These are phyloP conservation scores for Busseola fusca DNA, from an alignment of 2,888 invertebrate species.

Conservation along the genomic window DNA sequence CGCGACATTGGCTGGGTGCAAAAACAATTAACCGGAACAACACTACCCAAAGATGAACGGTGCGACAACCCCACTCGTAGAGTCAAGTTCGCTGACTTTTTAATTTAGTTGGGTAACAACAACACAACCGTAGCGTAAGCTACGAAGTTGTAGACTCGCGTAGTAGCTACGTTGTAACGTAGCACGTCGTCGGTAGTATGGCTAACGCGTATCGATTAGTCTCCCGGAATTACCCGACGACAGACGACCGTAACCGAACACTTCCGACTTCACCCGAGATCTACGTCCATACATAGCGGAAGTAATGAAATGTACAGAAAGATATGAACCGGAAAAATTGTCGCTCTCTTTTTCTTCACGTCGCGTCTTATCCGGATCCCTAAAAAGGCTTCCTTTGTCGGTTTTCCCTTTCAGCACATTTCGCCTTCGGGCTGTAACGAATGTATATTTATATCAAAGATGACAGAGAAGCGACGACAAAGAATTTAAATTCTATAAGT, in stretches of 20 bases:
- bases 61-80: conserved; percentile 61
- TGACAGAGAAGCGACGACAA: conserved; percentile 56
- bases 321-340: conserved; percentile 89
- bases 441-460: conserved; percentile 74
- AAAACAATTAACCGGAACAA: conserved; percentile 65
- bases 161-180: conserved; percentile 80
- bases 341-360: conserved; percentile 85
- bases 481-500: conserved; percentile 60
- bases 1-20: conserved; percentile 61
- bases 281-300: conserved; percentile 85
- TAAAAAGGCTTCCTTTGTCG: conserved; percentile 80
- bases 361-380: conserved; percentile 79
- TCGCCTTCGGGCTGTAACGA: conserved; percentile 71
- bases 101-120: conserved; percentile 69
- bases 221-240: conserved; percentile 73
- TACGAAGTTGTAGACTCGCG: conserved; percentile 79
- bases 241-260: conserved; percentile 73
- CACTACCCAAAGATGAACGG: conserved; percentile 55
- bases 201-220: conserved; percentile 85
- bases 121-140: conserved; percentile 77
- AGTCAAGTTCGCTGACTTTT: conserved; percentile 75
- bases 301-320: conserved; percentile 88
- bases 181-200: conserved; percentile 77
- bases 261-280: conserved; percentile 72
- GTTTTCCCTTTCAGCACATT: conserved; percentile 79